Conservation (phyloP, 2,113 vertebrate genomes). For the Craseonycteris thonglongyai region DNA sequence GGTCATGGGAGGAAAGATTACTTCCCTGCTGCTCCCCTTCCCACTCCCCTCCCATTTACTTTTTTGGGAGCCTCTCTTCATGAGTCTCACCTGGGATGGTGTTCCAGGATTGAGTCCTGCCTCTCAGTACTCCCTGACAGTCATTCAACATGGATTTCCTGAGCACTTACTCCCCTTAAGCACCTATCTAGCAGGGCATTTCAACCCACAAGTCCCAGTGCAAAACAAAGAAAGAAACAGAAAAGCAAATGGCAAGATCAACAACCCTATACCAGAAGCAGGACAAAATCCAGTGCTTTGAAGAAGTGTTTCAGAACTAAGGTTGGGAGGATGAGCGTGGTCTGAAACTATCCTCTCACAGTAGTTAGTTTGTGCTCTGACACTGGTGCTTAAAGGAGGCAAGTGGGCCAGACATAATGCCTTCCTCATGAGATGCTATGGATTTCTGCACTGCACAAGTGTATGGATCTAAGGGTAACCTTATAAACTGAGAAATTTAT, state of each 20-base stretch:
- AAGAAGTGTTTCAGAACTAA: background rate
- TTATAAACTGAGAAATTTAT: background rate
- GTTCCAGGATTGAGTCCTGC: background rate
- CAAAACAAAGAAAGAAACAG: background rate
- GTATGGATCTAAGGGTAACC: background rate
- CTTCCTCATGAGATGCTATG: background rate
- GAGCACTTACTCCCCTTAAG: background rate
- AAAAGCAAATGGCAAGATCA: background rate
- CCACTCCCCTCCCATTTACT: background rate
- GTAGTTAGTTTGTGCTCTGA: background rate
- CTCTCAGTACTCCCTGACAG: background rate
- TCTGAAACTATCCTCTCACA: background rate
- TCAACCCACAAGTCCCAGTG: background rate
- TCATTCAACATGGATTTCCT: background rate
- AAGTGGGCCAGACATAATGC: background rate
- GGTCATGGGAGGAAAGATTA: background rate
- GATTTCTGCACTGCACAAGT: background rate
- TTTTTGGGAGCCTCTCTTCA: background rate
- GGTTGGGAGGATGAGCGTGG: background rate
- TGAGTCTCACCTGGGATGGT: background rate
- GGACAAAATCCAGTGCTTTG: background rate
- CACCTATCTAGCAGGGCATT: background rate
- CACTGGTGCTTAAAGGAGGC: background rate
- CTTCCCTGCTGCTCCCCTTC: background rate
- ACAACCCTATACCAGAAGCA: background rate